A percentile compares a stretch with the other conserved stretches of the same genome.
These are phyloP conservation scores for Manduca sexta DNA, from an alignment of 1,140 invertebrate species.

Conservation along the genomic window DNA sequence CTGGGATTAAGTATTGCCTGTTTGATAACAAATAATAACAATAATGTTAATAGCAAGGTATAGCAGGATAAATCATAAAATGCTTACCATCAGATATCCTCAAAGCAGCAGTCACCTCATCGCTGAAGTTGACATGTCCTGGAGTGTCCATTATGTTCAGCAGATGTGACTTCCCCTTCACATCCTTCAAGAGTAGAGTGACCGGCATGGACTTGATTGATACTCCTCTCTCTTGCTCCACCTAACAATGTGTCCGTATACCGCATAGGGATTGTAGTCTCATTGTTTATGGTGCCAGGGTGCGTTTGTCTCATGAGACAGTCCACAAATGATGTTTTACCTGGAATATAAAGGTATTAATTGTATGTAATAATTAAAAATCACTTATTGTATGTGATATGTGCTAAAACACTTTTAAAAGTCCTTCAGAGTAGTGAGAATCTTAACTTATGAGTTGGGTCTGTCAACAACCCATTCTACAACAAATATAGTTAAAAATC, in stretches of 20 bases:
- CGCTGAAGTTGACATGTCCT: conserved; percentile 99
- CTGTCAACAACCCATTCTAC: no score
- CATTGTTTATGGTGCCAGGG: conserved; percentile 83
- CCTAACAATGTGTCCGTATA: conserved; percentile 98
- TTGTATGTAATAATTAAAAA: background rate
- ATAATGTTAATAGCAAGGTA: no score
- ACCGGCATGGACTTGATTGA: conserved; percentile 98
- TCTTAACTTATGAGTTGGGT: background rate
- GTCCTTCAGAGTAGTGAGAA: no score
- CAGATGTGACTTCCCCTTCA: conserved; percentile 95
- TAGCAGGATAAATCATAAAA: no score
- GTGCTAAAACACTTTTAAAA: background rate
- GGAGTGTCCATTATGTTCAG: conserved; percentile 98
- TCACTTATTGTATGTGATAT: background rate
- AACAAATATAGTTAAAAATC: no score
- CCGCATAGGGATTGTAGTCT: conserved; percentile 76
- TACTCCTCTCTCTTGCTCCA: conserved; percentile 97
- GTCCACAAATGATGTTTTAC: conserved; percentile 98
- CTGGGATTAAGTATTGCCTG: no score
- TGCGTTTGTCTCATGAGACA: conserved; percentile 98
- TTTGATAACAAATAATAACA: no score
- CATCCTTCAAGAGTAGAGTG: conserved; percentile 94
- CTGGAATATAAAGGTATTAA: conserved; percentile 28
- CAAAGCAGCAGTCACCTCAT: conserved; percentile 98
- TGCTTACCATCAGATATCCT: conserved; percentile 93